Evolutionary conservation across 1,140 invertebrate species (phyloP).

Genomic region (Panagrolaimus sp.): DNA sequence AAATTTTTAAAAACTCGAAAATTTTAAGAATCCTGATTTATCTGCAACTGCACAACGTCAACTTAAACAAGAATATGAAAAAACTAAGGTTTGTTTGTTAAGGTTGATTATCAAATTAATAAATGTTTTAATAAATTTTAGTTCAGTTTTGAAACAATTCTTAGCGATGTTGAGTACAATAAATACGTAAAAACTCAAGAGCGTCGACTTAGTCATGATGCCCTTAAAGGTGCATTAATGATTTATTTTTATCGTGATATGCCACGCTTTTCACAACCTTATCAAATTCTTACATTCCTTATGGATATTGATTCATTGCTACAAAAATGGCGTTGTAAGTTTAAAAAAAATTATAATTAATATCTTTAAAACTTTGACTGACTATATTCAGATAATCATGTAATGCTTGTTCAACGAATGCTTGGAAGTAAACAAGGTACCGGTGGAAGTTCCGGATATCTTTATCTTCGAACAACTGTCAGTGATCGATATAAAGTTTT

Average conservation of each 20-base stretch:
- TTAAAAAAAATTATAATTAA: conserved; percentile 6
- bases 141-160: conserved; percentile 4
- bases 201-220: conserved; percentile 78
- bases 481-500: conserved; percentile 98
- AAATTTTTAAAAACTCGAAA: too few relatives aligned
- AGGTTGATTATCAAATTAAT: conserved; percentile 26
- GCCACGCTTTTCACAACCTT: conserved; percentile 89
- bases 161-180: conserved; percentile 14
- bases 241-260: conserved; percentile 93
- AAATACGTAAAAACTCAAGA: conserved; percentile 62
- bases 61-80: conserved; percentile 71
- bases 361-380: not conserved
- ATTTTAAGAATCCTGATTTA: conserved; percentile 56
- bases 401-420: conserved; percentile 98
- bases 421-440: conserved; percentile 95
- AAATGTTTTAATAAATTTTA: not conserved
- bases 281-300: conserved; percentile 82
- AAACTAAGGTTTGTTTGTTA: conserved; percentile 63
- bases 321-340: conserved; percentile 98
- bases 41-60: conserved; percentile 64
- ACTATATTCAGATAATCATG: conserved; percentile 79
- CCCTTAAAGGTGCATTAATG: conserved; percentile 90
- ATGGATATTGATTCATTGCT: conserved; percentile 97
- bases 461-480: conserved; percentile 92
- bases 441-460: conserved; percentile 93